Evolutionary conservation across 2,888 invertebrate genomes (phyloP), one percentile per base, ranked within the genome.

Genomic region (Agrotis exclamationis): DNA sequence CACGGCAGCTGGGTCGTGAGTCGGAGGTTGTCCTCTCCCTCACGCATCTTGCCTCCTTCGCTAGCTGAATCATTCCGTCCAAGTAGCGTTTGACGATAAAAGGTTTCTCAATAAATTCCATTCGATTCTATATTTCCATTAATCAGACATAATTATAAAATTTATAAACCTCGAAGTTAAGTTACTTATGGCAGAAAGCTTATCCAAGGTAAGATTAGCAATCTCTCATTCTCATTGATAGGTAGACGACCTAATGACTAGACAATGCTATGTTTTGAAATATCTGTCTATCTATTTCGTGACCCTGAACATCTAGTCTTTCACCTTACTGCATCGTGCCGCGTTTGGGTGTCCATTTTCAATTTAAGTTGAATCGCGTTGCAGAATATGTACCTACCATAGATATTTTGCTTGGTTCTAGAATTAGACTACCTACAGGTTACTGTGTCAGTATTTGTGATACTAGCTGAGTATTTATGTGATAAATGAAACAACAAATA

Each of bases 391-490:
- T n/a, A n/a, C n/a, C n/a, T n/a, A n/a, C n/a, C n/a, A 58, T 24
- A 58, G 65, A 62, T 73, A 63, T 71, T 70, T 33, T n/a, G 39
- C 24, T 48, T 13, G 28, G 71, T 47, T 65, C 50, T 60, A 60
- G 14, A 44, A 50, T 54, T 7, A 24, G 11, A 60, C 64, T 20
- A 2, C 11, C 47, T 59, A 47, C 20, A 44, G 33, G n/a, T 48
- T 33, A 50, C 20, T 72, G 13, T 60, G 70, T 24, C 22, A 3
- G 47, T 33, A 33, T 33, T 24, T 33, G 33, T 33, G 6, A 33
- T 33, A 33, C 33, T 1, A 33, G 7, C 7, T 33, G 1, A 7
- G 7, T 33, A 33, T 33, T 7, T 33, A 33, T 33, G 7, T 33
- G 33, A 7, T 7, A 33, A 33, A 6, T 33, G 7, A 24, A 24